These are phyloP conservation scores for Temnothorax curvispinosus DNA, from an alignment of 1,140 invertebrate species.

Conservation along the genomic window DNA sequence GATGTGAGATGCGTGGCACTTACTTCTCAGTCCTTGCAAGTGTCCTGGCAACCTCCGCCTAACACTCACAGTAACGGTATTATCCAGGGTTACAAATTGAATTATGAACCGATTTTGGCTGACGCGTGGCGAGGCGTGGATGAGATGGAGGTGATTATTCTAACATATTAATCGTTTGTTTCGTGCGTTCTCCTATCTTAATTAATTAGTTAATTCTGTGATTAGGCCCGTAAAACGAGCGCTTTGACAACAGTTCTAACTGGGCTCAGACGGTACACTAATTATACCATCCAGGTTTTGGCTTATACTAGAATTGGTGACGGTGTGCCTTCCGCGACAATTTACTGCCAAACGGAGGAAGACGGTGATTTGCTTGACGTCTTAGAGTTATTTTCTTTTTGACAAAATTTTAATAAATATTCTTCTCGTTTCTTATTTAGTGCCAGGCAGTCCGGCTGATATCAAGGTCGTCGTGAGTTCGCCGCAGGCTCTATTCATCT, in stretches of 20 bases:
- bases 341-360: conserved; percentile 93
- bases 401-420: neutral
- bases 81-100: conserved; percentile 93
- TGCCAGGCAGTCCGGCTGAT: conserved; percentile 92
- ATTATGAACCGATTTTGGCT: conserved; percentile 89
- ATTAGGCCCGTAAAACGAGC: conserved; percentile 88
- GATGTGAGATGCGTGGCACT: conserved; percentile 90
- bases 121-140: conserved; percentile 87
- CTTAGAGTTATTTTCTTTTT: neutral
- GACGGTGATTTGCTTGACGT: conserved; percentile 87
- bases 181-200: neutral
- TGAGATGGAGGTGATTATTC: conserved; percentile 87
- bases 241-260: conserved; percentile 89
- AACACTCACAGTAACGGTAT: conserved; percentile 92
- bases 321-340: conserved; percentile 89
- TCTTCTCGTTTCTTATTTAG: conserved; percentile 83
- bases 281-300: conserved; percentile 94
- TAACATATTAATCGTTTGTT: conserved; percentile 42
- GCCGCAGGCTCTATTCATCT: conserved; percentile 91
- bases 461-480: conserved; percentile 93
- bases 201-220: conserved; percentile 10
- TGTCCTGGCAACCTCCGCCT: conserved; percentile 94
- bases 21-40: conserved; percentile 91
- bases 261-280: conserved; percentile 91
- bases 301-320: conserved; percentile 94